Evolutionary conservation across 1,140 invertebrate genomes (phyloP).

Genomic region (Charaxes varanes): DNA sequence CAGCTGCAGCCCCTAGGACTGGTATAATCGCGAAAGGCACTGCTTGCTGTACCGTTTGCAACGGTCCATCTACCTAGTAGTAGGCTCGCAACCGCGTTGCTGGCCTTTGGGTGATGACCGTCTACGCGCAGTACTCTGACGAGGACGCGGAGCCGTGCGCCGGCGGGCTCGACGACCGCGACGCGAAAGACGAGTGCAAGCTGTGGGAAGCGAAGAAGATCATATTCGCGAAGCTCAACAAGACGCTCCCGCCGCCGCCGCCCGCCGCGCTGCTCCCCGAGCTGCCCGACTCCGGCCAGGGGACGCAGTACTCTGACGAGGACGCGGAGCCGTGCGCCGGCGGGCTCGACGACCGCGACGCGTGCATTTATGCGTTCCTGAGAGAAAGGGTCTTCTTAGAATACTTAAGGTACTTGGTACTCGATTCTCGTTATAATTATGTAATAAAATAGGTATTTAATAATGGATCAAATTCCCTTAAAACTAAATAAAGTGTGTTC

Average conservation of each 20-base stretch:
- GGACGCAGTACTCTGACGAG: constrained; percentile 69
- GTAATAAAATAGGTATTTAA: too few relatives aligned
- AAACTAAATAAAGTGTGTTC: too few relatives aligned
- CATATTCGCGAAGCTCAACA: constrained; percentile 54
- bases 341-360: constrained; percentile 62
- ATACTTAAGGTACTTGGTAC: too few relatives aligned
- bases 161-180: constrained; percentile 61
- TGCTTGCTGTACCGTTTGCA: too few relatives aligned
- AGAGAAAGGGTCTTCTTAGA: too few relatives aligned
- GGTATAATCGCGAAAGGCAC: too few relatives aligned
- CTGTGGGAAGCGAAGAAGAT: constrained; percentile 60
- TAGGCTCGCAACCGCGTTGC: too few relatives aligned
- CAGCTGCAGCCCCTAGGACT: constrained; percentile 66
- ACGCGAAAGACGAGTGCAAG: constrained; percentile 68
- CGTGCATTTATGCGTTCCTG: too few relatives aligned
- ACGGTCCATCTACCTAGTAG: constrained; percentile 45
- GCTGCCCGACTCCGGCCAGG: constrained; percentile 45
- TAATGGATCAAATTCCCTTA: too few relatives aligned
- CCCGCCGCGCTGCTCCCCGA: constrained; percentile 49
- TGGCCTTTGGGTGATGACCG: too few relatives aligned
- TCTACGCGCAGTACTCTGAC: constrained; percentile 69
- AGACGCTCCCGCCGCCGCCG: constrained; percentile 48
- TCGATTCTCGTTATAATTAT: too few relatives aligned
- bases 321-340: constrained; percentile 65
- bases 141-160: constrained; percentile 67